Evolutionary conservation across 2,797 vertebrate species (phyloP), one percentile per base, ranked within the genome.

Genomic region (Chiloscyllium punctatum): DNA sequence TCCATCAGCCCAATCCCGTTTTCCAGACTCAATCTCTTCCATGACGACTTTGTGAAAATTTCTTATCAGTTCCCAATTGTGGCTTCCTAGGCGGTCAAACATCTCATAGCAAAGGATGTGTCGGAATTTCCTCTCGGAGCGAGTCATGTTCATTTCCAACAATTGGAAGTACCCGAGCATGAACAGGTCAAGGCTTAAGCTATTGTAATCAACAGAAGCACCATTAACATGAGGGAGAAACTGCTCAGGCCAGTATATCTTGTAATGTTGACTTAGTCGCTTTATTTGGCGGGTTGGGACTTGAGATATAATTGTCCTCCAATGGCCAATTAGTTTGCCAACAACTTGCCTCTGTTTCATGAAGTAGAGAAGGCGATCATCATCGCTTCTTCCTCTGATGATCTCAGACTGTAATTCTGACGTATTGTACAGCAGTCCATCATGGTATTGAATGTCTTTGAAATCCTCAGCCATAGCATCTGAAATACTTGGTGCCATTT

Each of bases 131-230:
- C 99, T 98, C 96, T 99, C 99, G 30, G 97, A 97, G 0, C 98
- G 98, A 95, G 98, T 98, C 97, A 99, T 98, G 96, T 97, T 98
- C 99, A 99, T 99, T 97, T 99, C 99, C 51, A 99, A 97, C 94
- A 99, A 97, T 97, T 99, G 99, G 97, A 99, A 99, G 97, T 99
- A 99, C 96, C 99, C 99, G 27, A 99, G 98, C 99, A 99, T 99
- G 97, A 99, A 99, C 90, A 99, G 99, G 97, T 99, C 99, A 0
- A 99, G 98, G 0, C 98, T 98, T 94, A 99, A 98, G 96, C 98
- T 98, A 96, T 99, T 98, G 0, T 99, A 99, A 74, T 96, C 96
- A 95, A 98, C 97, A 0, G 98, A 98, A 0, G 97, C 96, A 0
- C 99, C 98, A 0, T 98, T 97, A 1, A 98, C 97, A 4, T 98